Evolutionary conservation across 2,888 invertebrate species (phyloP), one percentile per base, ranked within the genome.

Genomic region (Lymantria dispar): DNA sequence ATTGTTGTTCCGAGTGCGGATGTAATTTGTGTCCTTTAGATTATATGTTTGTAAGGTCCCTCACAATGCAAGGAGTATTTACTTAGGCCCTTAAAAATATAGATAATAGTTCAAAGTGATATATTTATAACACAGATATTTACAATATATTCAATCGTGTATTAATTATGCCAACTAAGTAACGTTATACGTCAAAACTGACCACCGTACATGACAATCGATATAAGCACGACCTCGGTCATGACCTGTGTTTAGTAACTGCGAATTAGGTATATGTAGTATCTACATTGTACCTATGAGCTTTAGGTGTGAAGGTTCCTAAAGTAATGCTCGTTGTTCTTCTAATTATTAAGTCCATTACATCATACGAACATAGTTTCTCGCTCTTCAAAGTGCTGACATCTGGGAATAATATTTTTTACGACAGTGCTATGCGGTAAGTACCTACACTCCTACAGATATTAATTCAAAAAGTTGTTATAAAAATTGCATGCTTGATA

Each of bases 151-250:
- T n/a, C 30, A 11, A 38, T 40, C 14, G 46, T 50, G 31, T 42
- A 11, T n/a, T 2, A 30, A 45, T 36, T 31, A 31, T 45, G 45
- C n/a, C 8, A 49, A 55, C 48, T 66, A 62, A 54, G 41, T 50
- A 45, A 22, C 5, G 22, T 3, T 22, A 22, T 22, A 22, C 5
- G 5, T 22, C 22, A 22, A 22, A 22, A 22, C 2, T 5, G 7
- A 49, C 55, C 60, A 63, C 68, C 64, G 60, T 31, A 45, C 45
- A 43, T 45, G 45, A 54, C 50, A 57, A 45, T 50, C 49, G 43
- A 54, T 45, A 29, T 31, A 46, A 66, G 50, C 57, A 43, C 51
- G 38, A 49, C 42, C 48, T 54, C 43, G 46, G 12, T 51, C 52
- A 56, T 63, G 54, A 66, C 47, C 52, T 50, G 10, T 52, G 13